Percentiles rank a stretch among this genome's conserved stretches.
Evolutionary conservation across 2,113 vertebrate species (phyloP).

Genomic region (Dryoscopus gambensis): DNA sequence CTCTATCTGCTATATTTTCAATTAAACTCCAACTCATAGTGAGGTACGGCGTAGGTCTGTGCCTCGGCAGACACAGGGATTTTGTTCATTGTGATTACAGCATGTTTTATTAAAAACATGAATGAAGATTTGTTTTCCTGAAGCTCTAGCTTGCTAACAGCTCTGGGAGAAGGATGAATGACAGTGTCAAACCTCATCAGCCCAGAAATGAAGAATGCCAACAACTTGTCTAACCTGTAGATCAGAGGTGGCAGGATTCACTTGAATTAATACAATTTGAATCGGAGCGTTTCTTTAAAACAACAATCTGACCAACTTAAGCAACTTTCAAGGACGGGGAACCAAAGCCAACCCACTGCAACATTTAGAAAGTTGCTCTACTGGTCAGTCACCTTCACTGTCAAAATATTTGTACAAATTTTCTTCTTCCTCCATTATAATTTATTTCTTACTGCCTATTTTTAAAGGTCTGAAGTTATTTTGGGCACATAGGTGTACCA

Average conservation of each 20-base stretch:
- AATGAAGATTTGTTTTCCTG: neutral
- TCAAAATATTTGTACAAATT: constrained; percentile 40
- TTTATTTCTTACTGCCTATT: neutral
- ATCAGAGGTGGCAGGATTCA: neutral
- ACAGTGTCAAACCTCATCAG: neutral
- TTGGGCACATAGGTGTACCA: neutral
- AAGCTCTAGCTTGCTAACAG: neutral
- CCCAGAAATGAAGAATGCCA: neutral
- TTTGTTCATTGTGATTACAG: neutral
- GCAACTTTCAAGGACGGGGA: neutral
- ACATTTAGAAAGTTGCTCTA: neutral
- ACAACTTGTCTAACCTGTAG: constrained; percentile 31
- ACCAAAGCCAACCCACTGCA: neutral
- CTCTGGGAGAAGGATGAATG: neutral
- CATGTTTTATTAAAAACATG: neutral
- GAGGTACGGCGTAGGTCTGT: neutral
- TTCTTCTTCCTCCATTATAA: neutral
- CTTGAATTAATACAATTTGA: neutral
- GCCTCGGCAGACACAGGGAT: neutral
- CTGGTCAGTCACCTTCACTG: neutral
- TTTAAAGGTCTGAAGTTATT: constrained; percentile 17
- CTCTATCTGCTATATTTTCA: neutral
- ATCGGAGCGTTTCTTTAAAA: neutral
- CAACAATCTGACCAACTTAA: neutral
- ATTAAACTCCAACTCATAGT: neutral